A percentile compares a stretch with the other conserved stretches of the same genome.
These are phyloP conservation scores for Sebastes cheni DNA, from an alignment of 2,797 vertebrate species.

Conservation along the genomic window DNA sequence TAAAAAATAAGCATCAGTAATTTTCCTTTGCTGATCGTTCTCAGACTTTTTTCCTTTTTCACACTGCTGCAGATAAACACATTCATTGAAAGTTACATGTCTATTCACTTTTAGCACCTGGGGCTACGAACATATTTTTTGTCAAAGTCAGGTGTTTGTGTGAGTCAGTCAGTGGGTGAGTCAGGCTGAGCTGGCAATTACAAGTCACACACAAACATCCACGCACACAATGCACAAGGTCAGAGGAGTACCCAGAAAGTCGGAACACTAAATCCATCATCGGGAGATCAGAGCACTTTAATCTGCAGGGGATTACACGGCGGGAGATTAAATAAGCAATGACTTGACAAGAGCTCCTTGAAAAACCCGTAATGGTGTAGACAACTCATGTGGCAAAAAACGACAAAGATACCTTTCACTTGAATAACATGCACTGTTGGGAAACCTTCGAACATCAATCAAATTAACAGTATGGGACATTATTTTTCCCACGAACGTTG, in stretches of 20 bases:
- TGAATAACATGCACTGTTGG: not conserved
- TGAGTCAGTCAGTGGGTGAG: slow-evolving; percentile 25
- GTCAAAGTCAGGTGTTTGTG: not conserved
- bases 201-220: not conserved
- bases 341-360: not conserved
- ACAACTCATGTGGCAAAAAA: not conserved
- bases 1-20: not conserved
- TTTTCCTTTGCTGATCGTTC: not conserved
- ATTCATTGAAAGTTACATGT: not conserved
- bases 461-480: not conserved
- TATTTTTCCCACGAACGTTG: slow-evolving; percentile 1
- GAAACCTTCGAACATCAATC: slow-evolving; percentile 11
- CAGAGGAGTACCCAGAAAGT: not conserved
- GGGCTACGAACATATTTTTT: slow-evolving; percentile 7
- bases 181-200: slow-evolving; percentile 13
- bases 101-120: not conserved
- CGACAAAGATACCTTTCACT: not conserved
- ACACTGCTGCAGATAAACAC: not conserved
- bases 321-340: slow-evolving; percentile 4
- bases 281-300: not conserved
- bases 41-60: not conserved
- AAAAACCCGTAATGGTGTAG: not conserved
- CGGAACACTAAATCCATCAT: slow-evolving; percentile 13
- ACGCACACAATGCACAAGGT: not conserved
- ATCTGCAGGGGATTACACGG: slow-evolving; percentile 10